These are phyloP conservation scores for Alitta virens DNA, from an alignment of 2,888 invertebrate genomes.

Conservation along the genomic window DNA sequence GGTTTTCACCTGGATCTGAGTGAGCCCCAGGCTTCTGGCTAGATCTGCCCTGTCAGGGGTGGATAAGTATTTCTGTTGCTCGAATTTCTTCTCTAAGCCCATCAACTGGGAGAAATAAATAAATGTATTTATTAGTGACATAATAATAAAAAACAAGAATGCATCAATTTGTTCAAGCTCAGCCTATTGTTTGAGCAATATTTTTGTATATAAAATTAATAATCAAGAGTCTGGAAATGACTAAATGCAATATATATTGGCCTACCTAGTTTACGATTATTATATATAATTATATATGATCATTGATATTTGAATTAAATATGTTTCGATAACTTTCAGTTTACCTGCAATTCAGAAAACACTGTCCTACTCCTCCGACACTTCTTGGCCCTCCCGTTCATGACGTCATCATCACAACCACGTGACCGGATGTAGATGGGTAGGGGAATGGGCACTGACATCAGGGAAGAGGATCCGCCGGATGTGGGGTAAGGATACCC, in stretches of 20 bases:
- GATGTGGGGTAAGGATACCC: neutral
- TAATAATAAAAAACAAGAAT: no score
- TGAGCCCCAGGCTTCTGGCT: constrained; percentile 56
- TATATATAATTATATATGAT: no score
- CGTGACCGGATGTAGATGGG: constrained; percentile 13
- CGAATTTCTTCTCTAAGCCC: constrained; percentile 57
- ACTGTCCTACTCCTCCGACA: constrained; percentile 24
- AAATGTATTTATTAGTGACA: no score
- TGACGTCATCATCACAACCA: neutral
- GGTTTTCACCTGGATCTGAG: constrained; percentile 59
- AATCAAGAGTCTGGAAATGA: no score
- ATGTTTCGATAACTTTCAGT: neutral
- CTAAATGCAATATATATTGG: no score
- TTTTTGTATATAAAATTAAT: neutral
- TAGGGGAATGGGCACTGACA: constrained; percentile 10
- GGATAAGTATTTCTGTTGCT: constrained; percentile 58
- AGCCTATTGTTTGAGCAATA: neutral
- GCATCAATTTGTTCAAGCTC: no score
- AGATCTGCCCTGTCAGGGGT: constrained; percentile 58
- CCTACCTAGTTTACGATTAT: no score
- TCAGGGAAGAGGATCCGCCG: neutral
- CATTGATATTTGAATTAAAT: no score
- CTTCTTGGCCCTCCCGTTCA: constrained; percentile 2
- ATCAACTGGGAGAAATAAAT: constrained; percentile 51
- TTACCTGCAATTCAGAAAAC: constrained; percentile 26